These are phyloP conservation scores for Nomia melanderi DNA, from an alignment of 1,140 invertebrate species.

Conservation along the genomic window DNA sequence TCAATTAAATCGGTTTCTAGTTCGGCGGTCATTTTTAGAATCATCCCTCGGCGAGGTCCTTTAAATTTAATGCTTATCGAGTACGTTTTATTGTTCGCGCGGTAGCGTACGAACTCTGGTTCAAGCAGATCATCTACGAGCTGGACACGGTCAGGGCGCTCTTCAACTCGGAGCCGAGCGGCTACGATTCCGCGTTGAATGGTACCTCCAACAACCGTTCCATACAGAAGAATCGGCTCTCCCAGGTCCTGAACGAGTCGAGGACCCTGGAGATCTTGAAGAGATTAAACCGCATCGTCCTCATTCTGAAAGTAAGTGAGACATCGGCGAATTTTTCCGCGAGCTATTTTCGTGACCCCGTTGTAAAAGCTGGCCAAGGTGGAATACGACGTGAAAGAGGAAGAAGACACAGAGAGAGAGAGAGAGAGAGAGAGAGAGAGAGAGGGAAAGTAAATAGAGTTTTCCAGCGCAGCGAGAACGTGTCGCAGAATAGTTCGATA, in stretches of 20 bases:
- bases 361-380: no score
- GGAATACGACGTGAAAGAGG: no score
- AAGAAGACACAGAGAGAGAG: no score
- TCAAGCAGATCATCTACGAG: conserved; percentile 99
- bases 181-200: conserved; percentile 41
- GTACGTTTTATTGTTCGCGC: conserved; percentile 46
- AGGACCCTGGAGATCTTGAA: conserved; percentile 96
- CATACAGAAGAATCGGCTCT: conserved; percentile 44
- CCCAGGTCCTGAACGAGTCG: conserved; percentile 90
- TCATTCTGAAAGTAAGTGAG: conserved; percentile 93
- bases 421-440: no score
- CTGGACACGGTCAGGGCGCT: conserved; percentile 94
- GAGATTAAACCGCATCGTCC: conserved; percentile 93
- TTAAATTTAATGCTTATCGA: not conserved
- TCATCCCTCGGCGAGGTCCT: no score
- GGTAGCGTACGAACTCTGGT: conserved; percentile 99
- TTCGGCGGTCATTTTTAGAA: no score
- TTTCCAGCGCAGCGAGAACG: not conserved
- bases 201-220: conserved; percentile 34
- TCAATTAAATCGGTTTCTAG: no score
- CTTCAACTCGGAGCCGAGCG: conserved; percentile 84
- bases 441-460: not conserved
- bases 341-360: not conserved
- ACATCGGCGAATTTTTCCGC: not conserved
- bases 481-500: conserved; percentile 18